These are phyloP conservation scores for Horisme vitalbata DNA, from an alignment of 2,888 invertebrate genomes.

Conservation along the genomic window DNA sequence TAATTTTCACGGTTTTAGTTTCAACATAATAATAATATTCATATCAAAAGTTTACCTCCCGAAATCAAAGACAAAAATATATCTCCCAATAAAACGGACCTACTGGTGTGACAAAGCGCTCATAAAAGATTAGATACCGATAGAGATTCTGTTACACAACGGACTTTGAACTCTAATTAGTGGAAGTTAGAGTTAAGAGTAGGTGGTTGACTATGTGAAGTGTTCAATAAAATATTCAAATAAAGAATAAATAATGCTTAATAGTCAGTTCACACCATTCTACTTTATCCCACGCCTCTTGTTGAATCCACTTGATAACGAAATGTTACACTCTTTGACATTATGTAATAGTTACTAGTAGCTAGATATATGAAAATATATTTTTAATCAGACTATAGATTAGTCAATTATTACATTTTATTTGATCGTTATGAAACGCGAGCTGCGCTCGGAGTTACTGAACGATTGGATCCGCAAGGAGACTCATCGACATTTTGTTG, in stretches of 20 bases:
- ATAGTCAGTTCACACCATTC: conserved; percentile 65
- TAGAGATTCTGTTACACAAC: conserved; percentile 26
- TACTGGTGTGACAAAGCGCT: conserved; percentile 52
- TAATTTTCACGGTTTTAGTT: conserved; percentile 52
- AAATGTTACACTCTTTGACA: background rate
- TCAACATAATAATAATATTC: conserved; percentile 54
- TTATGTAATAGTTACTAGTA: background rate
- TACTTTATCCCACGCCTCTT: conserved; percentile 22
- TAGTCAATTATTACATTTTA: conserved; percentile 3
- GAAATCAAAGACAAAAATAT: conserved; percentile 50
- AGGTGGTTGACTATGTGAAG: conserved; percentile 36
- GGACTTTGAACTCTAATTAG: conserved; percentile 36
- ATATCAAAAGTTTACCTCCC: conserved; percentile 50
- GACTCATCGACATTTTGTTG: no score
- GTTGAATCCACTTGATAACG: conserved; percentile 16
- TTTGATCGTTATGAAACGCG: no score
- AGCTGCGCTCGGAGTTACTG: no score
- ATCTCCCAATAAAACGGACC: conserved; percentile 54
- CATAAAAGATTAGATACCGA: conserved; percentile 45
- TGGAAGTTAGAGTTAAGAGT: conserved; percentile 28
- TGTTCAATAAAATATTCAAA: conserved; percentile 62
- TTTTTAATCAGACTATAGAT: conserved; percentile 12
- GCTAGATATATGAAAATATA: conserved; percentile 10
- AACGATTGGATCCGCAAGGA: no score
- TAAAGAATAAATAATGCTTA: conserved; percentile 69